Evolutionary conservation across 2,113 vertebrate genomes (phyloP), one percentile per base, ranked within the genome.

Genomic region (Craseonycteris thonglongyai): DNA sequence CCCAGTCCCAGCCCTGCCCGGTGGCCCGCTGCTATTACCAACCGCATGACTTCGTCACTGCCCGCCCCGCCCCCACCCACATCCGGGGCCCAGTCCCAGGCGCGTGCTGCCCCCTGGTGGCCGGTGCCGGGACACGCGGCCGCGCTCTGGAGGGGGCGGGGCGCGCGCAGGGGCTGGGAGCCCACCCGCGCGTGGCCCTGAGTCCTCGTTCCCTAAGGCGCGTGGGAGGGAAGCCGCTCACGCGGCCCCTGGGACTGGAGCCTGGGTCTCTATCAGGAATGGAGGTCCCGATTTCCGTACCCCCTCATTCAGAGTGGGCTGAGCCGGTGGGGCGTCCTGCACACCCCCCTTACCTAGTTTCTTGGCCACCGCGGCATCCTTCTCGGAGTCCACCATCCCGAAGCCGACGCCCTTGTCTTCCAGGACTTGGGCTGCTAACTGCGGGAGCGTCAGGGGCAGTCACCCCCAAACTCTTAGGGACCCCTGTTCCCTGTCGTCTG

Each of bases 351-450:
- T 97, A 99, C 99, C 99, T 90, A 99, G 97, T 96, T 99, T 99
- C 97, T 99, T 99, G 95, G 99, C 99, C 84, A 99, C 98, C 0
- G 98, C 95, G 0, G 96, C 78, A 21, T 98, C 99, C 86, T 99
- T 98, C 97, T 99, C 99, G 18, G 99, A 98, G 96, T 99, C 99
- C 86, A 99, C 98, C 87, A 99, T 98, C 21, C 98, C 99, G 10
- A 99, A 99, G 22, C 99, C 99, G 65, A 99, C 98, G 22, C 99
- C 99, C 92, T 99, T 99, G 56, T 99, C 99, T 1, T 99, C 98
- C 86, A 99, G 98, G 96, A 99, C 99, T 97, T 99, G 99, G 51
- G 99, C 99, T 51, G 99, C 99, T 95, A 99, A 98, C 99, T 99
- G 97, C 35, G 96, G 83, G 82, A 97, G 74, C 51, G 79, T 26